Evolutionary conservation across 1,140 invertebrate genomes (phyloP).

Genomic region (Ganaspis sp.): DNA sequence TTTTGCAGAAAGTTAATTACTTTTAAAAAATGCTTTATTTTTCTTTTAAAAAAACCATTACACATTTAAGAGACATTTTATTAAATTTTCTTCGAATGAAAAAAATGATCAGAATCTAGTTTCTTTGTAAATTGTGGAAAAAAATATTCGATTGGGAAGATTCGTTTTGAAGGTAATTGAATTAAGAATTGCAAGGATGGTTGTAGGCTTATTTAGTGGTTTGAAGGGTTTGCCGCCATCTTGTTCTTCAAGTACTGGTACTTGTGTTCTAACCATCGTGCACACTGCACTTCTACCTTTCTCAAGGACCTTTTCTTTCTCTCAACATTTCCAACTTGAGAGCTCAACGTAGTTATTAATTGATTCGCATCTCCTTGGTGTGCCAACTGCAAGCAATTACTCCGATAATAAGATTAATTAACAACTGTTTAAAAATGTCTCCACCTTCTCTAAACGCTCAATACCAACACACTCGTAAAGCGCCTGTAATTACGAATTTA

Average conservation of each 20-base stretch:
- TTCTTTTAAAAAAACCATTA: too few species aligned
- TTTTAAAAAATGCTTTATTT: too few species aligned
- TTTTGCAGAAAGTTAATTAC: too few species aligned
- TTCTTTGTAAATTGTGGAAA: background rate
- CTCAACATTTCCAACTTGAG: background rate
- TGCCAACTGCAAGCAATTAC: conserved; percentile 44
- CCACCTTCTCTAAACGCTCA: background rate
- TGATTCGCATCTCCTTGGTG: conserved; percentile 52
- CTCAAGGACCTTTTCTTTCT: conserved; percentile 15
- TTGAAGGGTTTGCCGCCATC: conserved; percentile 13
- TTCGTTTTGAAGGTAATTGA: background rate
- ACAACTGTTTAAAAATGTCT: conserved; percentile 27
- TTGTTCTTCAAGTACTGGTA: conserved; percentile 17
- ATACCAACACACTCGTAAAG: background rate
- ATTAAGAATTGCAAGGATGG: background rate
- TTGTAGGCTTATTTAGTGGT: background rate
- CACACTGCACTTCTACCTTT: conserved; percentile 16
- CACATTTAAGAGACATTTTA: too few species aligned
- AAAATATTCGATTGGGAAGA: background rate
- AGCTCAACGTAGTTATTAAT: conserved; percentile 51
- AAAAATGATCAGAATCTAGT: too few species aligned
- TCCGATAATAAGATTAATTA: conserved; percentile 58
- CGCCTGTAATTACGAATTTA: background rate
- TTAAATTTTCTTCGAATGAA: too few species aligned
- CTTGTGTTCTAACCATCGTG: background rate